These are phyloP conservation scores for Helicorthomorpha holstii DNA, from an alignment of 1,140 invertebrate species.

Conservation along the genomic window DNA sequence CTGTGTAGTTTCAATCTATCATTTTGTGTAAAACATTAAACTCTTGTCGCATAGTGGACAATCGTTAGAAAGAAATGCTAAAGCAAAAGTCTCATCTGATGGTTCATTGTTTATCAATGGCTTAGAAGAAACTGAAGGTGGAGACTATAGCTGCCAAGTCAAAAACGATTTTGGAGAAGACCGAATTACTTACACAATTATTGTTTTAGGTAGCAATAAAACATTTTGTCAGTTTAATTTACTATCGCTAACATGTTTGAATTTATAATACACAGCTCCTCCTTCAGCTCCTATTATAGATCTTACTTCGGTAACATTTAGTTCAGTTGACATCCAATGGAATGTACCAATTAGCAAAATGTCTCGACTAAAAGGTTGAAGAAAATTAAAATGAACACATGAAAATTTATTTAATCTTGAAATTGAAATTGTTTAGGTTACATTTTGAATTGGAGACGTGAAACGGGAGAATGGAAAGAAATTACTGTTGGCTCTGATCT, in stretches of 20 bases:
- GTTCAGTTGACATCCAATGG: constrained; percentile 11
- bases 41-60: no score
- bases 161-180: constrained; percentile 84
- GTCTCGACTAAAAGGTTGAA: background rate
- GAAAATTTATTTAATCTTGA: background rate
- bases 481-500: constrained; percentile 38
- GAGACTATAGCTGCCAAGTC: constrained; percentile 76
- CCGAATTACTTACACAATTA: constrained; percentile 71
- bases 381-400: background rate
- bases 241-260: background rate
- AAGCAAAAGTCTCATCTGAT: constrained; percentile 48
- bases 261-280: constrained; percentile 9
- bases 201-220: constrained; percentile 65
- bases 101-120: constrained; percentile 40
- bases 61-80: constrained; percentile 37
- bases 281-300: constrained; percentile 13
- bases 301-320: constrained; percentile 10
- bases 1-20: background rate
- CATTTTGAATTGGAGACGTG: constrained; percentile 80
- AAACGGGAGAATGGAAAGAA: constrained; percentile 75
- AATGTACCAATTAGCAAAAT: background rate
- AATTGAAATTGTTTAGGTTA: constrained; percentile 30
- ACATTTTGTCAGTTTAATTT: no score
- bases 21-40: background rate
- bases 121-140: constrained; percentile 49